A percentile compares a stretch with the other conserved stretches of the same genome.
Conservation (phyloP, 2,113 vertebrate species). For the Mola mola region DNA sequence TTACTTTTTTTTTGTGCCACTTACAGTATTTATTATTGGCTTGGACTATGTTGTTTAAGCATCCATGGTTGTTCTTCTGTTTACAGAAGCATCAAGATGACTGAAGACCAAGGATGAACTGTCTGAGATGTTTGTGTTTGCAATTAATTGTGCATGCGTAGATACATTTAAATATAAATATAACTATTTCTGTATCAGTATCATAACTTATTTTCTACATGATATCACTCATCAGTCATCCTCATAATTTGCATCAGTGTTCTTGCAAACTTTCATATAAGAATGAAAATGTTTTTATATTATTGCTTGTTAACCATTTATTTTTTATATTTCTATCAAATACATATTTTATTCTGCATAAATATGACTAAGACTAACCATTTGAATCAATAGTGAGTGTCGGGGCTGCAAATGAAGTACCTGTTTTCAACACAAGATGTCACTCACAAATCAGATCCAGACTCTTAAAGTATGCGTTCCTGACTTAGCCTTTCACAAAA, state of each 20-base stretch:
- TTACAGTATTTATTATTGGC: not conserved
- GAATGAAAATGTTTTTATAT: conserved; percentile 1
- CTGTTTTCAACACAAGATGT: conserved; percentile 17
- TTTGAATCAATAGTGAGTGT: not conserved
- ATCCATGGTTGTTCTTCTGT: too few relatives aligned
- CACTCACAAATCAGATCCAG: conserved; percentile 13
- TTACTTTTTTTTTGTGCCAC: not conserved
- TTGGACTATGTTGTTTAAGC: too few relatives aligned
- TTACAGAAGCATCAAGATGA: conserved; percentile 64
- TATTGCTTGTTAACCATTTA: not conserved
- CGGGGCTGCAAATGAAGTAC: not conserved
- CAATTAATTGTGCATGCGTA: not conserved
- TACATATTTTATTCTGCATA: not conserved
- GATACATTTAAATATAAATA: not conserved
- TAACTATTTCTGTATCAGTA: not conserved
- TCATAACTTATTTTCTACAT: conserved; percentile 16
- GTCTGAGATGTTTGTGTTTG: conserved; percentile 2
- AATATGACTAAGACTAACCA: not conserved
- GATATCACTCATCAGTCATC: not conserved
- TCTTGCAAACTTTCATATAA: not conserved
- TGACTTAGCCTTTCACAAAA: conserved; percentile 1
- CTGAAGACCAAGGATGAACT: conserved; percentile 18
- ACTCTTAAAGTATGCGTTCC: not conserved
- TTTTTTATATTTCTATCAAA: conserved; percentile 1
- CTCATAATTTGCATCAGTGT: not conserved